phyloP scores from a whole-genome alignment of 2,113 vertebrate species.

The Craseonycteris thonglongyai region DNA sequence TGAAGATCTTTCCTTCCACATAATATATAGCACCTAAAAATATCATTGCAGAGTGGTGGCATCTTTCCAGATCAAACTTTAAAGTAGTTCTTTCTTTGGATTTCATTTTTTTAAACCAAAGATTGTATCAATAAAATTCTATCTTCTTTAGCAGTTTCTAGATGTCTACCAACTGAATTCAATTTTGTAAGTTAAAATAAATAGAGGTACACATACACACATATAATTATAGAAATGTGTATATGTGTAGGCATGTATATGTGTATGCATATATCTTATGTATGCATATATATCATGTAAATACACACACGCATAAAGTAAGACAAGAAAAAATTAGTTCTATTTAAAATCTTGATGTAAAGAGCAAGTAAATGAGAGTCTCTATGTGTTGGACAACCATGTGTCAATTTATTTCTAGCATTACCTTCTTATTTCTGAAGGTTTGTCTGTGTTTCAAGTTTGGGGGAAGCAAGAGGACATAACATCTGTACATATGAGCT shows the following conservation, averaged over 20 bases:
- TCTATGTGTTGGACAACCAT: neutral
- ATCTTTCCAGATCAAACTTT: slow-evolving; percentile 26
- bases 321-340: neutral
- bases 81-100: neutral
- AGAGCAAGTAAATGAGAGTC: neutral
- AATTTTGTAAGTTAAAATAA: neutral
- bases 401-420: neutral
- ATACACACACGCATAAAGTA: neutral
- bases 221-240: neutral
- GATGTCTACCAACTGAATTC: neutral
- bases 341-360: neutral
- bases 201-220: neutral
- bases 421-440: neutral
- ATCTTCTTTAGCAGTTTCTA: neutral
- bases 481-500: neutral
- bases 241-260: neutral
- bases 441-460: neutral
- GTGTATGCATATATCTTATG: neutral
- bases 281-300: neutral
- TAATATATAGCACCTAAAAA: slow-evolving; percentile 35
- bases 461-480: neutral
- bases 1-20: slow-evolving; percentile 34
- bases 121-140: neutral
- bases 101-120: neutral
- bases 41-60: neutral